phyloP scores from a whole-genome alignment of 1,140 invertebrate genomes.

The Drosophila tristis region DNA sequence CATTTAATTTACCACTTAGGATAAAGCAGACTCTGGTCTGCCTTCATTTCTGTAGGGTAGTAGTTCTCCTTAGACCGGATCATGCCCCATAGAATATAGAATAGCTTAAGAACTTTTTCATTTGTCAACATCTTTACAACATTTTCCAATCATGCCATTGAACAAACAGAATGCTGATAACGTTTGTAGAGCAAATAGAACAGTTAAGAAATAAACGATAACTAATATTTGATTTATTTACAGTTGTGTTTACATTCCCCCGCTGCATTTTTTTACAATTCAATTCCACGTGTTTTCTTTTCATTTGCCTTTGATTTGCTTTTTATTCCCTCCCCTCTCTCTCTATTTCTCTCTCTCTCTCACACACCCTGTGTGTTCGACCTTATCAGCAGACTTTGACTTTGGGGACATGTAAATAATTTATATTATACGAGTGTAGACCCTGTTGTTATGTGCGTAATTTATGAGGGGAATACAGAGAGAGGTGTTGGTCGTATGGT shows the following conservation, averaged over 20 bases:
- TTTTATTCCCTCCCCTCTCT: conserved; percentile 13
- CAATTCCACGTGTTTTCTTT: conserved; percentile 34
- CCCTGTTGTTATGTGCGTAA: conserved; percentile 76
- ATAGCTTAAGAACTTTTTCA: not conserved
- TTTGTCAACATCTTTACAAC: conserved; percentile 15
- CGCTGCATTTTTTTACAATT: conserved; percentile 53
- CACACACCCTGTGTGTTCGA: not conserved
- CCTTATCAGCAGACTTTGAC: conserved; percentile 79
- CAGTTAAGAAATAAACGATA: conserved; percentile 31
- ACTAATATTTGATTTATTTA: conserved; percentile 78
- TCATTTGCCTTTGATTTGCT: conserved; percentile 26
- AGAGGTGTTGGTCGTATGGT: conserved; percentile 69
- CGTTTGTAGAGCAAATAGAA: conserved; percentile 27
- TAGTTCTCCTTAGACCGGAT: too few species aligned
- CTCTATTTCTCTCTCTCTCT: not conserved
- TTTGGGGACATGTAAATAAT: conserved; percentile 82
- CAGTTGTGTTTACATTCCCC: conserved; percentile 50
- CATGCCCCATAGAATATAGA: too few species aligned
- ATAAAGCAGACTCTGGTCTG: too few species aligned
- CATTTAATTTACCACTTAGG: not conserved
- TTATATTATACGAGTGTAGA: conserved; percentile 67
- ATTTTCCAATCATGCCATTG: conserved; percentile 4
- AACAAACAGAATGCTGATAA: conserved; percentile 37
- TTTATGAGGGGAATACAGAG: conserved; percentile 58
- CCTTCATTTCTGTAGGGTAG: too few species aligned